Evolutionary conservation across 2,797 vertebrate species (phyloP).

Genomic region (Phoebastria nigripes): DNA sequence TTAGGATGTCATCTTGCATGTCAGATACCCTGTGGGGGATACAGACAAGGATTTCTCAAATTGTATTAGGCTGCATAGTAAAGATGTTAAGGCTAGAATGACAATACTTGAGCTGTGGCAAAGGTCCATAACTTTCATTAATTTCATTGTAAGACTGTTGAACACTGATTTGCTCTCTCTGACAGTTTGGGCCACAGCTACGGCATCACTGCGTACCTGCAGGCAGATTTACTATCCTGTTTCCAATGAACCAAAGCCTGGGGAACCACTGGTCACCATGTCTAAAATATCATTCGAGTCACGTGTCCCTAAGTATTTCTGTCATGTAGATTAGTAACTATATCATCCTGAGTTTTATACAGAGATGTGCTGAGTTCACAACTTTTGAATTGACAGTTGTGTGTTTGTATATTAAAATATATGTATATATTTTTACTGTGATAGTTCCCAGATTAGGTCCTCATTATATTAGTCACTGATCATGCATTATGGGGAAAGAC

Average conservation of each 20-base stretch:
- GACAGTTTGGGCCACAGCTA: background rate
- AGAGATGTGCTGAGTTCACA: background rate
- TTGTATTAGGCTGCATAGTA: background rate
- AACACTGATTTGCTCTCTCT: background rate
- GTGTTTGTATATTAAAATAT: background rate
- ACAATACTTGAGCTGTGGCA: background rate
- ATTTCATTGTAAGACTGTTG: background rate
- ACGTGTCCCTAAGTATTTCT: background rate
- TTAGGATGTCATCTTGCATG: background rate
- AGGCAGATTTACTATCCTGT: background rate
- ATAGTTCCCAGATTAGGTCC: background rate
- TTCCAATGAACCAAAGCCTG: background rate
- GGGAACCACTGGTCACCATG: background rate
- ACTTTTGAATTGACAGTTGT: background rate
- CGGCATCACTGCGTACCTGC: background rate
- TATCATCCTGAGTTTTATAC: background rate
- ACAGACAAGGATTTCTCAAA: background rate
- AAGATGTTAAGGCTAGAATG: background rate
- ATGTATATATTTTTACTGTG: background rate
- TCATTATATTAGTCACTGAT: background rate
- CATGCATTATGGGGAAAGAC: background rate
- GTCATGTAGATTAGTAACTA: background rate
- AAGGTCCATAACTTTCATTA: background rate
- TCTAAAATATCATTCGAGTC: background rate
- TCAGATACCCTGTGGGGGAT: background rate